Conservation (phyloP, 1,140 invertebrate genomes). For the Copidosoma floridanum region DNA sequence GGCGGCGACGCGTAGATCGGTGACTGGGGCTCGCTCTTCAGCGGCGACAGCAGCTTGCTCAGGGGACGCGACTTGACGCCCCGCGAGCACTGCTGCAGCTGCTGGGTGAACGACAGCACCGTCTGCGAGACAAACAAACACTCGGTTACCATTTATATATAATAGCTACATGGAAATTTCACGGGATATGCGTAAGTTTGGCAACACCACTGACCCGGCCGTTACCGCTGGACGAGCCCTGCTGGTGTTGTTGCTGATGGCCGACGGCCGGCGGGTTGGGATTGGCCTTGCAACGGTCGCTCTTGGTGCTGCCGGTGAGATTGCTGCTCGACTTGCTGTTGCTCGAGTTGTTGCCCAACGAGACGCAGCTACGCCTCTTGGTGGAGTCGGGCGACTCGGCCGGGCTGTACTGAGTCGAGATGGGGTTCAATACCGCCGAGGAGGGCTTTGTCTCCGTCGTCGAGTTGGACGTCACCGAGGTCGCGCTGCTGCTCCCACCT, state of each 20-base stretch:
- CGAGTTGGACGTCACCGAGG: conserved; percentile 64
- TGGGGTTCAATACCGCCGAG: conserved; percentile 62
- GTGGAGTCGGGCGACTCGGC: conserved; percentile 67
- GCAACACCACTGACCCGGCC: not conserved
- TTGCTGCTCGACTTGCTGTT: conserved; percentile 74
- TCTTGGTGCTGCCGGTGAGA: conserved; percentile 66
- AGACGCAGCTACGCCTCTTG: conserved; percentile 70
- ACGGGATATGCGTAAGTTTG: too few relatives aligned
- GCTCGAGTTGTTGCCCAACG: conserved; percentile 68
- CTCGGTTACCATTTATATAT: not conserved
- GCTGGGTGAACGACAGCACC: conserved; percentile 72
- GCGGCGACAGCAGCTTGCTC: conserved; percentile 65
- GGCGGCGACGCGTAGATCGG: conserved; percentile 83
- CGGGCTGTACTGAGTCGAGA: conserved; percentile 54
- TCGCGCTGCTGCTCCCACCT: conserved; percentile 61
- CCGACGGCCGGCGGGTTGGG: conserved; percentile 42
- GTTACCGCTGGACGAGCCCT: not conserved
- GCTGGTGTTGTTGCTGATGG: conserved; percentile 6
- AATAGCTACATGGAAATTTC: too few relatives aligned
- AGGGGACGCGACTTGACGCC: conserved; percentile 61
- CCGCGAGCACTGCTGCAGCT: conserved; percentile 67
- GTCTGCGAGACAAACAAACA: conserved; percentile 42
- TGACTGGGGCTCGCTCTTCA: conserved; percentile 74
- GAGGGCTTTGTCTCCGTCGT: conserved; percentile 71
- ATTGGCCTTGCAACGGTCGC: conserved; percentile 60